Conservation (phyloP, 2,797 vertebrate genomes). For the Alectoris magna region DNA sequence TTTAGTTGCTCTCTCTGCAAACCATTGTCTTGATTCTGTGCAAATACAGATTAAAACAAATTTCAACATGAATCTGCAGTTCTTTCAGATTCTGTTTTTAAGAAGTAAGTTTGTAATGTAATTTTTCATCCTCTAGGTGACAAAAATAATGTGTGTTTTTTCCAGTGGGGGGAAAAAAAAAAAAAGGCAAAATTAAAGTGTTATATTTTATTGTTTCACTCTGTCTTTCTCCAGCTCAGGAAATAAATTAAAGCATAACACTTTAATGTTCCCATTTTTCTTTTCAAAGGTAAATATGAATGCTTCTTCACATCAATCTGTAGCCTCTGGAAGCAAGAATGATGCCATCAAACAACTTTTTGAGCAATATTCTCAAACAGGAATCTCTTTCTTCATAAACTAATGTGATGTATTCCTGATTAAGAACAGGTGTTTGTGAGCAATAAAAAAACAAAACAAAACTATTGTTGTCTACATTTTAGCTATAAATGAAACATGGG, state of each 20-base stretch:
- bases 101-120: neutral
- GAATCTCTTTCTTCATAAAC: neutral
- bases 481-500: neutral
- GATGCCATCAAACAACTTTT: neutral
- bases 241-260: neutral
- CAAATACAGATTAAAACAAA: neutral
- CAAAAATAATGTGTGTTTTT: neutral
- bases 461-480: neutral
- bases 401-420: neutral
- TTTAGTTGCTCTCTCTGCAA: neutral
- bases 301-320: rapidly evolving
- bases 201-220: neutral
- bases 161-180: neutral
- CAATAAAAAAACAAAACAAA: neutral
- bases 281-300: neutral
- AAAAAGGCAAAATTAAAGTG: neutral
- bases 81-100: neutral
- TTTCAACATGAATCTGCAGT: neutral
- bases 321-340: neutral
- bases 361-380: neutral
- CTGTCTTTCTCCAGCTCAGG: neutral
- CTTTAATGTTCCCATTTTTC: neutral
- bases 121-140: neutral
- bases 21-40: neutral
- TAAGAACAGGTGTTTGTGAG: neutral